Evolutionary conservation across 2,797 vertebrate genomes (phyloP), one percentile per base, ranked within the genome.

Genomic region (Acrocephalus scirpaceus): DNA sequence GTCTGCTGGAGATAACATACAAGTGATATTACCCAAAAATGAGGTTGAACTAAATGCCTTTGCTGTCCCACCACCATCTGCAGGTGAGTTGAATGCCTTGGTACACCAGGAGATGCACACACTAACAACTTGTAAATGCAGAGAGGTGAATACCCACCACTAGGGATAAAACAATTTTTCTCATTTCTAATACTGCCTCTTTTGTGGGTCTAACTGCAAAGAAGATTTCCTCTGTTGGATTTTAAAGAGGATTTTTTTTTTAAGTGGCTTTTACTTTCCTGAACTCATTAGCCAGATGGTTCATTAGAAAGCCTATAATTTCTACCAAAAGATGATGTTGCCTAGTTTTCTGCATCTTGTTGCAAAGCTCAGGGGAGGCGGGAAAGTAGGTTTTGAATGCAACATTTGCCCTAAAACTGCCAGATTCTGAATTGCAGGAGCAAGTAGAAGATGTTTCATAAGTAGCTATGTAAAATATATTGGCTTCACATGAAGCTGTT

Each of bases 1-100:
- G 73, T 98, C 98, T n/a, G 93, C 95, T 69, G 98, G 97, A 92
- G 97, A 98, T 61, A 97, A 98, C 13, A 77, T 96, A 67, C 93
- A 97, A 38, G n/a, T 97, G 81, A 97, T 93, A 16, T 89, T 98
- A 22, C 98, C 98, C 25, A 93, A 92, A 81, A 91, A 97, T 38
- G 96, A 97, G 56, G 93, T 98, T 83, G 96, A 98, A 74, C 95
- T 98, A 57, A 96, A 97, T 70, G 97, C 97, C 53, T 98, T 97
- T 71, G 98, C 97, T 40, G 86, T 95, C 19, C 94, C 98, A 7
- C 95, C 97, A 72, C 95, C 96, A 4, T 92, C 96, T 76, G 71
- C 96, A 93, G 98, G 99, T 99, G 95, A 97, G 90, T 58, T 60
- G 74, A 90, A 65, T 36, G 45, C 30, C 17, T n/a, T 87, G 8